Evolutionary conservation across 2,113 vertebrate species (phyloP).

Genomic region (Pseudopipra pipra): DNA sequence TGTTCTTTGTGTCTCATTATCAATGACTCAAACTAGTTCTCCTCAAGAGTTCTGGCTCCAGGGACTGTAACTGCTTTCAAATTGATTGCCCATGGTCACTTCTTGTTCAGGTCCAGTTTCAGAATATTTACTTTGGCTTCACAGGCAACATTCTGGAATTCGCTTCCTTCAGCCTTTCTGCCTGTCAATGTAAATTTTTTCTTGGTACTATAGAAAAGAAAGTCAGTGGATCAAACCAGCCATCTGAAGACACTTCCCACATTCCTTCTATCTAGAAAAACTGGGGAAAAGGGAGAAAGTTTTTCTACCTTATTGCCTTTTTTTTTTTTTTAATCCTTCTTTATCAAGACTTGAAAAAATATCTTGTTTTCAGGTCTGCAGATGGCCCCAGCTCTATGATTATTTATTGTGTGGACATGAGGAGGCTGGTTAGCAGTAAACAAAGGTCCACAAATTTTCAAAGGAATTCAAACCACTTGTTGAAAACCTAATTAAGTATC

Average conservation of each 20-base stretch:
- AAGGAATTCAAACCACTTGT: conserved; percentile 49
- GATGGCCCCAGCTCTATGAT: conserved; percentile 39
- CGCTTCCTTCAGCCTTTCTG: background rate
- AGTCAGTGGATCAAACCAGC: background rate
- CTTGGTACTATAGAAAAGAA: background rate
- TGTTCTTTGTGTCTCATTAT: background rate
- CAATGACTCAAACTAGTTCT: background rate
- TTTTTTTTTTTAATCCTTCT: background rate
- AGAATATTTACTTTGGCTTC: background rate
- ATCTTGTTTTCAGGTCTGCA: conserved; percentile 54
- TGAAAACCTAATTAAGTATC: conserved; percentile 66
- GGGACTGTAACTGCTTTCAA: background rate
- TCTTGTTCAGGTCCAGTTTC: background rate
- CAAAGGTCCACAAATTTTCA: conserved; percentile 69
- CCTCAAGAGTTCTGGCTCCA: background rate
- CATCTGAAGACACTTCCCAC: background rate
- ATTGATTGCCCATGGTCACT: background rate
- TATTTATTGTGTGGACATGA: conserved; percentile 56
- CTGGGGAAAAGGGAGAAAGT: background rate
- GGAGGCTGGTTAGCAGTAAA: conserved; percentile 39
- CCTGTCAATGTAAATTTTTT: background rate
- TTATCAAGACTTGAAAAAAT: conserved; percentile 34
- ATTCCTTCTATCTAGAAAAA: background rate
- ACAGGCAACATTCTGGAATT: background rate
- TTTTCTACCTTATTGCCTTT: background rate